Conservation (phyloP, 2,113 vertebrate species). For the Caloenas nicobarica region DNA sequence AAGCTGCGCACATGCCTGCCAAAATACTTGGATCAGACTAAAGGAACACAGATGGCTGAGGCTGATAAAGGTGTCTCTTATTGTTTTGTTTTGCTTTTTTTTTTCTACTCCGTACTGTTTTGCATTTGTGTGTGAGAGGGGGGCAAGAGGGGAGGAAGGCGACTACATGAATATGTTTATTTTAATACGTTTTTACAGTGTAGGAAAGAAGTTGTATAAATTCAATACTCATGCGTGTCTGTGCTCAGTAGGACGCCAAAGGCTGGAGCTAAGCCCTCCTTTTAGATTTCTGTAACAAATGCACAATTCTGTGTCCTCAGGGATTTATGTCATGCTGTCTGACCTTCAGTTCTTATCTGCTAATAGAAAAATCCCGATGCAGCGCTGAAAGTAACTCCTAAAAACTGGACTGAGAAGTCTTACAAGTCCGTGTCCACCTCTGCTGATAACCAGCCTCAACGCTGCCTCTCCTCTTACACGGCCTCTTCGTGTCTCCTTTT, state of each 20-base stretch:
- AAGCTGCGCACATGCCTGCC: constrained; percentile 30
- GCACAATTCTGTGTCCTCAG: constrained; percentile 2
- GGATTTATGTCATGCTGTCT: constrained; percentile 2
- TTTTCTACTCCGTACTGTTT: not conserved
- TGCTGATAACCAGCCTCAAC: not conserved
- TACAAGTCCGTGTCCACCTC: not conserved
- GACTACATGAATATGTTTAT: constrained; percentile 3
- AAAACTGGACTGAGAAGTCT: not conserved
- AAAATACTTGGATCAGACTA: constrained; percentile 59
- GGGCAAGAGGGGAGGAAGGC: constrained; percentile 2
- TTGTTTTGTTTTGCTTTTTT: constrained; percentile 9
- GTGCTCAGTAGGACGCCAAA: not conserved
- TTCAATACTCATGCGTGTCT: not conserved
- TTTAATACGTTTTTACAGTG: constrained; percentile 6
- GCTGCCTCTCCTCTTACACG: fast-evolving
- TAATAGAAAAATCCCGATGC: not conserved
- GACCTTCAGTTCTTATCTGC: constrained; percentile 25
- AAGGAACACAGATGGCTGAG: constrained; percentile 77
- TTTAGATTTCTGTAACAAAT: constrained; percentile 33
- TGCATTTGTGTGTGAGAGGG: not conserved
- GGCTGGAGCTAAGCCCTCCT: constrained; percentile 26
- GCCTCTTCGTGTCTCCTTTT: fast-evolving
- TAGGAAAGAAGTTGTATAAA: constrained; percentile 2
- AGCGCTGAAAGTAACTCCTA: not conserved
- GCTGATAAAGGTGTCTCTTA: constrained; percentile 76